Evolutionary conservation across 1,140 invertebrate species (phyloP).

Genomic region (Macrosteles quadrilineatus): DNA sequence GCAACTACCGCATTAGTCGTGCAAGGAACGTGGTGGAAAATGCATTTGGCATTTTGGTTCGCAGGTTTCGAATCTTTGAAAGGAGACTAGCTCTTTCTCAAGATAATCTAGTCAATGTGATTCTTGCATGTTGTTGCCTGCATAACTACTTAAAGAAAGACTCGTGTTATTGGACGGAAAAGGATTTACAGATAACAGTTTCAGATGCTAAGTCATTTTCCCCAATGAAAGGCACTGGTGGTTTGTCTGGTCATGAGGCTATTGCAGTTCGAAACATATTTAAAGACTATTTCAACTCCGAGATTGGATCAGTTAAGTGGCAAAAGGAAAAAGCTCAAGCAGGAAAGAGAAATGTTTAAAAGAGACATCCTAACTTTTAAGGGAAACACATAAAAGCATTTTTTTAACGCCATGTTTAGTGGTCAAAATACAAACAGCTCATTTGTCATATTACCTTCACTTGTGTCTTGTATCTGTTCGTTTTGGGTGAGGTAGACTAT

Average conservation of each 20-base stretch:
- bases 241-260: not conserved
- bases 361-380: too few relatives aligned
- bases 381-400: too few relatives aligned
- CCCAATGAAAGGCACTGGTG: not conserved
- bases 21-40: constrained; percentile 48
- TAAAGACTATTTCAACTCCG: constrained; percentile 5
- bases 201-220: not conserved
- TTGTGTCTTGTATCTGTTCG: too few relatives aligned
- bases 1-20: constrained; percentile 44
- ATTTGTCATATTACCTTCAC: too few relatives aligned
- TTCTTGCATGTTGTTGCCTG: not conserved
- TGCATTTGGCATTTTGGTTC: constrained; percentile 47
- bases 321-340: constrained; percentile 9
- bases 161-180: not conserved
- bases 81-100: not conserved
- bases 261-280: not conserved
- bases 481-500: too few relatives aligned
- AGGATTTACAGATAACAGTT: not conserved
- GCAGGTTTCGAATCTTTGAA: constrained; percentile 6
- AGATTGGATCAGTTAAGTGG: not conserved
- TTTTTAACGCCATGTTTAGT: too few relatives aligned
- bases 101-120: not conserved
- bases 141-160: not conserved
- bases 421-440: too few relatives aligned
- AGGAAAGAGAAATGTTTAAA: too few relatives aligned